Evolutionary conservation across 2,888 invertebrate genomes (phyloP), one percentile per base, ranked within the genome.

Genomic region (Hedya salicella): DNA sequence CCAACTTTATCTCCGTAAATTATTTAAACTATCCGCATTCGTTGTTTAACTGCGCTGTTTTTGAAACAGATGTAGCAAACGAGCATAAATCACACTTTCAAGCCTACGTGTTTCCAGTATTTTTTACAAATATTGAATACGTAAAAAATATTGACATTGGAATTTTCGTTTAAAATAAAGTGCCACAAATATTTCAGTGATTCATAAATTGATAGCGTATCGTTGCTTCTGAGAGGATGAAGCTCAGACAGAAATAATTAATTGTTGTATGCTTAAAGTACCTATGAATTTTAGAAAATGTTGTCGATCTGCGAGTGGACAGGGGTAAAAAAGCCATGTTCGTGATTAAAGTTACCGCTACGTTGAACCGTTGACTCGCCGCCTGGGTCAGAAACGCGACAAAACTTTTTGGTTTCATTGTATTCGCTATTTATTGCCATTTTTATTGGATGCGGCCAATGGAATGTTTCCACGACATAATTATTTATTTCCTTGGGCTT

Each of bases 271-370:
- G 5, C 14, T 56, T 36, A 14, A 14, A 46, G n/a, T 13, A n/a
- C 44, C 3, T 44, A 30, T 42, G 30, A 32, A 39, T 53, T 54
- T 62, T 46, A 2, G 36, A 52, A 42, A n/a, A 21, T 39, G 46
- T 16, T 46, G 25, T 46, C 21, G 14, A 25, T 54, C 3, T 68
- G 73, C 70, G 72, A 74, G 69, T 74, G 73, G 70, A 73, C 78
- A 74, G 73, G 73, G 63, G 73, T 74, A 72, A 75, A 78, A 82
- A 76, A 73, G 75, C 73, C 67, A 73, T 75, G 74, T 75, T 73
- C 72, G 71, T 73, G 76, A 81, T 83, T 78, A 76, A 78, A 80
- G 78, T 75, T 75, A 76, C 72, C 74, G 71, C 75, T 73, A 75
- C 77, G 71, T 73, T 71, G 73, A 71, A 68, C 74, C 62, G 67